phyloP scores from a whole-genome alignment of 2,113 vertebrate genomes.

The Catagonus wagneri region DNA sequence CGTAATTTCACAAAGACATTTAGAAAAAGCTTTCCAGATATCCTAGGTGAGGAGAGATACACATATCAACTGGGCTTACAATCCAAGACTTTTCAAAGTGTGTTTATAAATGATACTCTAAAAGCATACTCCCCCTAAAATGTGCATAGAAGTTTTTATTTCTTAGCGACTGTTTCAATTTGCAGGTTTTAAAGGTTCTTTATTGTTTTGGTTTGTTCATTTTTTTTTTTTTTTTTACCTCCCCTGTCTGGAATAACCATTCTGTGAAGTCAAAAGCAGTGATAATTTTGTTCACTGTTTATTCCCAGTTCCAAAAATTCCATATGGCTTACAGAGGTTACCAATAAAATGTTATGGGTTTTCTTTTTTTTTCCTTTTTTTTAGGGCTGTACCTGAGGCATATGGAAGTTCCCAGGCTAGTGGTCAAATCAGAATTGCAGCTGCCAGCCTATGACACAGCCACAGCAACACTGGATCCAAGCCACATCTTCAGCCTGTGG shows the following conservation, averaged over 20 bases:
- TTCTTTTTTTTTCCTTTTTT: too few relatives aligned
- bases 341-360: background rate
- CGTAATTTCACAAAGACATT: background rate
- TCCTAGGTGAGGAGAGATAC: background rate
- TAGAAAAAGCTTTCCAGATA: background rate
- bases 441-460: too few relatives aligned
- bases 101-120: background rate
- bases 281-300: background rate
- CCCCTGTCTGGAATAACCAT: background rate
- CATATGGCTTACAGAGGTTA: background rate
- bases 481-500: too few relatives aligned
- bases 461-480: too few relatives aligned
- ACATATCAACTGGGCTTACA: background rate
- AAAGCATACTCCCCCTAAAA: background rate
- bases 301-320: background rate
- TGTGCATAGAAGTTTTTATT: background rate
- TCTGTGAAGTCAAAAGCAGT: background rate
- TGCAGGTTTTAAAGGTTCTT: background rate
- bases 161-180: background rate
- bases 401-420: too few relatives aligned
- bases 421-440: too few relatives aligned
- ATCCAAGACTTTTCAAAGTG: background rate
- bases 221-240: background rate
- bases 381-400: too few relatives aligned
- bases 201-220: background rate